These are phyloP conservation scores for Boulengeromyrus knoepffleri DNA, from an alignment of 2,113 vertebrate species.

Conservation along the genomic window DNA sequence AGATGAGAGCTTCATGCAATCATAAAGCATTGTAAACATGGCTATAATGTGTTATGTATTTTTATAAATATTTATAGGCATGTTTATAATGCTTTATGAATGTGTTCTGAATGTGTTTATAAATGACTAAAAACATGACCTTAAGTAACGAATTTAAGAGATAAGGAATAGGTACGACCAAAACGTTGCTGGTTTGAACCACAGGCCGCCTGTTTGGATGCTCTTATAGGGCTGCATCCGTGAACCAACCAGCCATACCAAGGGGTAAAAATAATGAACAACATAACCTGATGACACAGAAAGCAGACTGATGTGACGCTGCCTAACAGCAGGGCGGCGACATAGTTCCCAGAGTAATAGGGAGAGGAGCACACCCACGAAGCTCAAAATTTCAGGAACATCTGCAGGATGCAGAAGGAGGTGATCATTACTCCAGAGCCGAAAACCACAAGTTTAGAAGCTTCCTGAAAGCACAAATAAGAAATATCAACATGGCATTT, in stretches of 20 bases:
- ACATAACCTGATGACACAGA: background rate
- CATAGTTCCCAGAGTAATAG: background rate
- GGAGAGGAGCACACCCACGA: background rate
- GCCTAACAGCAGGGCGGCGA: background rate
- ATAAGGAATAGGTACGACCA: background rate
- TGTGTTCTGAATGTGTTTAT: no score
- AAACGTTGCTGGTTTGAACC: background rate
- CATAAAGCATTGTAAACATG: no score
- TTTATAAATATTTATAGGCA: no score
- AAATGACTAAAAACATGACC: no score
- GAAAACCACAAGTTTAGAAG: background rate
- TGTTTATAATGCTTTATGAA: no score
- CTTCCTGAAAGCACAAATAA: background rate
- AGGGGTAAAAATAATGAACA: background rate
- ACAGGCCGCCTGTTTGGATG: background rate
- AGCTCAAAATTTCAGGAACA: background rate
- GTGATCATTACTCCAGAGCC: background rate
- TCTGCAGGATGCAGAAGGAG: background rate
- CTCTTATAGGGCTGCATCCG: background rate
- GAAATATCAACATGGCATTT: background rate
- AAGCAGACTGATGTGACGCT: background rate
- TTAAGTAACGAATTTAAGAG: background rate
- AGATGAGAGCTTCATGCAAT: no score
- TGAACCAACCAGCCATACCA: background rate
- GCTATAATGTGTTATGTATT: no score